phyloP scores from a whole-genome alignment of 2,888 invertebrate species.

The Buathra laborator region DNA sequence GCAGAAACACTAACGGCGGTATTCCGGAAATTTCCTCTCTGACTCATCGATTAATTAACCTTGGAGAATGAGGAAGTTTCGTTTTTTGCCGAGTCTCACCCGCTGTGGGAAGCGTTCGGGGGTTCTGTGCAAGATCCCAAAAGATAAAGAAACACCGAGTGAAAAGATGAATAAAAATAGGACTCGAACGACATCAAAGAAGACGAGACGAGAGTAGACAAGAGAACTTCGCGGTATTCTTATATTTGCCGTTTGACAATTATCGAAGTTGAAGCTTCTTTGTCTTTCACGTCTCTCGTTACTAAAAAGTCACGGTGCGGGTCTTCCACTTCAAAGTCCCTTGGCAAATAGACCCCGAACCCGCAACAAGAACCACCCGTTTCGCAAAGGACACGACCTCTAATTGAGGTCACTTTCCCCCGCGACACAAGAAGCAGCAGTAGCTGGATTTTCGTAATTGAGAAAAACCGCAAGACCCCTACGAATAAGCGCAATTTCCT shows the following conservation, averaged over 20 bases:
- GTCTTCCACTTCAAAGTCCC: slow-evolving; percentile 2
- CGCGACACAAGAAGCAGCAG: background rate
- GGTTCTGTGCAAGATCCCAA: background rate
- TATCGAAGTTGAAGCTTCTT: slow-evolving; percentile 14
- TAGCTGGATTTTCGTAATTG: background rate
- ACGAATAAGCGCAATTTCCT: background rate
- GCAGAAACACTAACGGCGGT: slow-evolving; percentile 3
- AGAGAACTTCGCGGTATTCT: slow-evolving; percentile 4
- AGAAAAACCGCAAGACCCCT: background rate
- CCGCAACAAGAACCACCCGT: slow-evolving; percentile 8
- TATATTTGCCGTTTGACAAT: slow-evolving; percentile 7
- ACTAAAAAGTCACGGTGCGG: background rate
- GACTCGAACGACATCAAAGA: slow-evolving; percentile 39
- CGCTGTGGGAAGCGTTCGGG: background rate
- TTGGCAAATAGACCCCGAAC: background rate
- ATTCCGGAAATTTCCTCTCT: slow-evolving; percentile 7
- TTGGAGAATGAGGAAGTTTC: slow-evolving; percentile 29
- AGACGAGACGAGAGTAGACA: slow-evolving; percentile 14
- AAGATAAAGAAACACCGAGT: background rate
- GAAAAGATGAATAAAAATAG: background rate
- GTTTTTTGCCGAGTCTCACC: background rate
- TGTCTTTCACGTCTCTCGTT: background rate
- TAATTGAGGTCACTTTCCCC: background rate
- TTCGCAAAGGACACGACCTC: background rate
- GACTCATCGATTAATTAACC: slow-evolving; percentile 44